These are phyloP conservation scores for Dinocampus coccinellae DNA, from an alignment of 2,888 invertebrate species.

Conservation along the genomic window DNA sequence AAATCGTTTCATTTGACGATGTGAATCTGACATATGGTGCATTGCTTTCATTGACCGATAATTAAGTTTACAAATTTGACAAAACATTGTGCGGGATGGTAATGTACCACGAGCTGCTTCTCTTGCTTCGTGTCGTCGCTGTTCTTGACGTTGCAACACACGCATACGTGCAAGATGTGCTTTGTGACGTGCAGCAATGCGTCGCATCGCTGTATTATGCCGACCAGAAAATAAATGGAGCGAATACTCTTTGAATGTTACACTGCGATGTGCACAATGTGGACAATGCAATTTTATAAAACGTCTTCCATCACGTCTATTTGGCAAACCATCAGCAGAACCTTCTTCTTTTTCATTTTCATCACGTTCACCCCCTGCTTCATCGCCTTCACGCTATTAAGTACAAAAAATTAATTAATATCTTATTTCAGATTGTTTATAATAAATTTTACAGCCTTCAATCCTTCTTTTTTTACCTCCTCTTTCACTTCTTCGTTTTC, in stretches of 20 bases:
- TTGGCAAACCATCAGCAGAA: conserved; percentile 63
- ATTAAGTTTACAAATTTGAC: conserved; percentile 81
- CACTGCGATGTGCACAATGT: conserved; percentile 81
- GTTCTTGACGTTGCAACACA: conserved; percentile 83
- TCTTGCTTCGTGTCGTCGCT: conserved; percentile 81
- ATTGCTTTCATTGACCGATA: conserved; percentile 82
- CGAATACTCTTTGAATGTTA: conserved; percentile 82
- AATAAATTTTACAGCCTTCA: neutral
- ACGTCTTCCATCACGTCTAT: conserved; percentile 67
- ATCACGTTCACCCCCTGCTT: conserved; percentile 64
- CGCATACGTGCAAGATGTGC: conserved; percentile 83
- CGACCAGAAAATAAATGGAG: conserved; percentile 80
- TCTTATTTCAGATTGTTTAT: neutral
- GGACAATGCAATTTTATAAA: conserved; percentile 83
- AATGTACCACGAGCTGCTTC: conserved; percentile 75
- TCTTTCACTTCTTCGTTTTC: conserved; percentile 57
- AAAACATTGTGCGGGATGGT: conserved; percentile 77
- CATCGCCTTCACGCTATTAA: conserved; percentile 54
- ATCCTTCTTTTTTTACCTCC: conserved; percentile 46
- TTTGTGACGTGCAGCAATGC: conserved; percentile 81
- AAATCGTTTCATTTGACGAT: conserved; percentile 88
- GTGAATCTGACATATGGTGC: conserved; percentile 84
- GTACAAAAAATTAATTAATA: neutral
- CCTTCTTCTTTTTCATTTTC: conserved; percentile 63
- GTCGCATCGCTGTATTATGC: conserved; percentile 81